Evolutionary conservation across 2,113 vertebrate species (phyloP), one percentile per base, ranked within the genome.

Genomic region (Pogonocichla stellata): DNA sequence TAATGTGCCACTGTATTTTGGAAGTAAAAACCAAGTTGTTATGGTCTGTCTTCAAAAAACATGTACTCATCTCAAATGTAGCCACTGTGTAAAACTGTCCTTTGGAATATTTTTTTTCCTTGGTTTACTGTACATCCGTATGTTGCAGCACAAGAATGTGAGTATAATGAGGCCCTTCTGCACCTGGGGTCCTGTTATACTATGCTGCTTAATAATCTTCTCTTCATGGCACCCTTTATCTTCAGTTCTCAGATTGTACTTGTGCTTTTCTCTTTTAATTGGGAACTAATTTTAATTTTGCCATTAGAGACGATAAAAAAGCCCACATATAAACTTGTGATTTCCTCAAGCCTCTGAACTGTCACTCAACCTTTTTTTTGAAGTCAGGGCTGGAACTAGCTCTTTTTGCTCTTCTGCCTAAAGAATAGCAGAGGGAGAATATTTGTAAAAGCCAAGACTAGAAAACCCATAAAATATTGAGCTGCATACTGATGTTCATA

Each of bases 1-100:
- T 98, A 98, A 98, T 97, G 98, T 97, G 97, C 96, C 95, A 98
- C 96, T 96, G 97, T 98, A 98, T 98, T 97, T 98, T 98, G 97
- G 97, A 98, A 98, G 98, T 98, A 97, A 98, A 98, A 98, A 95
- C 92, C 94, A 97, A 98, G 97, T 98, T 98, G 97, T 98, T 98
- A 96, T 48, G 82, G 89, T 97, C 87, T 98, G 92, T 96, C 96
- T 97, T 98, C 96, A 97, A 97, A 98, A 98, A 96, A 96, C 97
- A 98, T 97, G 93, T 95, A 92, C 95, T 97, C 96, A 95, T 98
- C 97, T 98, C 82, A 95, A 97, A 95, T 86, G 87, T 96, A 97
- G 90, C 48, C 83, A 85, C 75, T 80, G 51, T 95, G 67, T 91
- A 94, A 97, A 97, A 97, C 92, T 86, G 95, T 98, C 79, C 94